Evolutionary conservation across 2,797 vertebrate genomes (phyloP).

Genomic region (Cyprinella venusta): DNA sequence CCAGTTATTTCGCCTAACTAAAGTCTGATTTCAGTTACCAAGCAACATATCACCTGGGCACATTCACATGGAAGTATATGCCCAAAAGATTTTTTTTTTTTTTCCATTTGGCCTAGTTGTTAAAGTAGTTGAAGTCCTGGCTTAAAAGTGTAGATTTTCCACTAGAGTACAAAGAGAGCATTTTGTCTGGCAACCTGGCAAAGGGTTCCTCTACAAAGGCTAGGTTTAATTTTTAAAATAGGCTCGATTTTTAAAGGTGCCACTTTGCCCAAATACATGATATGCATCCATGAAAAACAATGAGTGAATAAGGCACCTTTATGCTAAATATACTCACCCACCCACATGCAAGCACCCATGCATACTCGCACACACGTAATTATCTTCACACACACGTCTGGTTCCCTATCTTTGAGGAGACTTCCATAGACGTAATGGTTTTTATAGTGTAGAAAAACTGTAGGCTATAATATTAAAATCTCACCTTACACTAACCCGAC

Average conservation of each 20-base stretch:
- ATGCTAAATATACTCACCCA: conserved; percentile 62
- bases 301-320: background rate
- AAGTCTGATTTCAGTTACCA: background rate
- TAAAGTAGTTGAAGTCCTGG: background rate
- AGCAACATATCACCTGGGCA: background rate
- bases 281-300: background rate
- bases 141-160: background rate
- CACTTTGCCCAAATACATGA: background rate
- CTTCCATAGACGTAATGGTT: too few relatives aligned
- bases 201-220: background rate
- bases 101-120: background rate
- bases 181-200: background rate
- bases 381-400: background rate
- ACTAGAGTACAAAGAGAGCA: background rate
- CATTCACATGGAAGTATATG: background rate
- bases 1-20: background rate
- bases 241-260: background rate
- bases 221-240: background rate
- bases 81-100: background rate
- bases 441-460: too few relatives aligned
- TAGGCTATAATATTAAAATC: too few relatives aligned
- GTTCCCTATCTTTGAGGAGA: too few relatives aligned
- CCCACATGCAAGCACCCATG: conserved; percentile 51
- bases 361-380: background rate
- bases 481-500: too few relatives aligned